Evolutionary conservation across 2,888 invertebrate species (phyloP), one percentile per base, ranked within the genome.

Genomic region (Dicycla oo): DNA sequence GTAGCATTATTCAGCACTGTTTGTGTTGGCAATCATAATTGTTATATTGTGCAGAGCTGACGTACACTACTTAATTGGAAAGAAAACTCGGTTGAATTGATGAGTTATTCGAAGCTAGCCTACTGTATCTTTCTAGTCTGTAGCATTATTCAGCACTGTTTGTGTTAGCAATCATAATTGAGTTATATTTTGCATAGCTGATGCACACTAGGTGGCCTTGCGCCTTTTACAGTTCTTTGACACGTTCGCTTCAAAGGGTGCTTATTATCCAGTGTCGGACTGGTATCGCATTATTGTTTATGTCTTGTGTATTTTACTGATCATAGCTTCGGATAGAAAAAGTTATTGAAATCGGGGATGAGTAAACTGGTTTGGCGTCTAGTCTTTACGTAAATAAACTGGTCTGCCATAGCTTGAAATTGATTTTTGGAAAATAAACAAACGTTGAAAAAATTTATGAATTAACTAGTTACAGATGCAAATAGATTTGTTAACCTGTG

Each of bases 161-260:
- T 72, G 73, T 62, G 71, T 81, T 75, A 47, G 76, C 74, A 84
- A 65, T 73, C 68, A 69, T 84, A 84, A 83, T 73, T 76, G 67
- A 79, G 68, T 83, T 70, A 76, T 69, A 82, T 72, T 73, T 73
- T 84, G 80, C 72, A 84, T 75, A 81, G 73, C 62, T 77, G 82
- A 78, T 75, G 78, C 72, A 65, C 68, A 64, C 75, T 56, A 38
- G 61, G 2, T 67, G 76, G 73, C 83, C 83, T 83, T 74, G 83
- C n/a, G 82, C 82, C 79, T 79, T 76, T 79, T 84, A 63, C 20
- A 74, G 79, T 79, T 79, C 82, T 79, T 75, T 84, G 84, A 79
- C 84, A 73, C 82, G 45, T 60, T n/a, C 53, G 43, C 43, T 63
- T 63, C 63, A 74, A 65, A 77, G 71, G 60, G 57, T 67, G 51